These are phyloP conservation scores for Microplitis demolitor DNA, from an alignment of 1,140 invertebrate species.

Conservation along the genomic window DNA sequence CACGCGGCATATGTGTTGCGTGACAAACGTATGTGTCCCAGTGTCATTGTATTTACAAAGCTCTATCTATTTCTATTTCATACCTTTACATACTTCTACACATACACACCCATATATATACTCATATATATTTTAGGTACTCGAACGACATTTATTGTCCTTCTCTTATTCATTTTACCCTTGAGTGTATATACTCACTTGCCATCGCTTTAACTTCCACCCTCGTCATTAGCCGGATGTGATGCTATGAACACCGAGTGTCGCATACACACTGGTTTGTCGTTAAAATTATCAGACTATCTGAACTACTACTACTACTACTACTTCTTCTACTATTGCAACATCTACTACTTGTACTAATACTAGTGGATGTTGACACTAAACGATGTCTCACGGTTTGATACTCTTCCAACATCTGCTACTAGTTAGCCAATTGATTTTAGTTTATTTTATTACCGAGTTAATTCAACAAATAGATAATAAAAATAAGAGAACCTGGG, in stretches of 20 bases:
- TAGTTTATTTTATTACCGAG: neutral
- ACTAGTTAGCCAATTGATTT: slow-evolving; percentile 15
- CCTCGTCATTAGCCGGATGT: slow-evolving; percentile 25
- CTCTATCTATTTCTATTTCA: slow-evolving; percentile 40
- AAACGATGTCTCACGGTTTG: slow-evolving; percentile 17
- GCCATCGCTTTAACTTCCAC: slow-evolving; percentile 16
- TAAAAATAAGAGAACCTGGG: too few relatives aligned
- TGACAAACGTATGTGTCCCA: neutral
- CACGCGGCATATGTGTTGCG: slow-evolving; percentile 22
- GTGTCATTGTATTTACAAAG: slow-evolving; percentile 41
- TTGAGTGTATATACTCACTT: slow-evolving; percentile 19
- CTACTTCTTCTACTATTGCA: neutral
- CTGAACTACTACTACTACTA: neutral
- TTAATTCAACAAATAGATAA: too few relatives aligned
- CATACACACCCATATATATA: slow-evolving; percentile 4
- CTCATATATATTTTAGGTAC: neutral
- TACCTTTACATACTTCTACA: neutral
- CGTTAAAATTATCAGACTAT: slow-evolving; percentile 25
- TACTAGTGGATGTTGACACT: slow-evolving; percentile 7
- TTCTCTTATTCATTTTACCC: slow-evolving; percentile 33
- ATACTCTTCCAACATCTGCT: slow-evolving; percentile 20
- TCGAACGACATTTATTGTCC: slow-evolving; percentile 7
- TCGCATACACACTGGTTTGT: slow-evolving; percentile 22
- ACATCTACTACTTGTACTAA: neutral
- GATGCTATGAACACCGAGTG: slow-evolving; percentile 19